Evolutionary conservation across 2,888 invertebrate genomes (phyloP), one percentile per base, ranked within the genome.

Genomic region (Nemotelus pantherinus): DNA sequence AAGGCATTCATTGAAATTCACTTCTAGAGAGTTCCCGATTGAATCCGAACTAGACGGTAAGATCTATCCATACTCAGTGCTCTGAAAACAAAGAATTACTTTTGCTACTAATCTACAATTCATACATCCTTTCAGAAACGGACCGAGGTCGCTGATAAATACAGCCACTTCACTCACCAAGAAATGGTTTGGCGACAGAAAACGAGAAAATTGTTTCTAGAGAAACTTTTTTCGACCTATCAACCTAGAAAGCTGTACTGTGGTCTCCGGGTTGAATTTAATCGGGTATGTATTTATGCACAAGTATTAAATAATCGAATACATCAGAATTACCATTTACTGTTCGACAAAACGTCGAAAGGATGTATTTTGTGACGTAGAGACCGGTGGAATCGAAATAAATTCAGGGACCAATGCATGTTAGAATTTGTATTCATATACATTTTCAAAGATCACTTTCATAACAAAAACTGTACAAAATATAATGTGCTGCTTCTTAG

Each of bases 141-240:
- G 45, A 53, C 10, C 10, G 25, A 25, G 25, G 25, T 53, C 7
- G 53, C 10, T 6, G 53, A 53, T 10, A 65, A 45, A 65, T 44
- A 9, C 5, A 64, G 10, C 9, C 3, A 67, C 48, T 3, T n/a
- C 2, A 5, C 48, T 1, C 47, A 67, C 41, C 57, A 47, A 43
- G 39, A 50, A 68, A 78, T 78, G 76, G 78, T 70, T 58, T 78
- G 76, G 57, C 72, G 55, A n/a, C 55, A 58, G 6, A 72, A 67
- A 57, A 57, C 43, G 10, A 55, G 72, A 25, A 77, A 47, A 58
- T 55, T 77, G 7, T 77, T 71, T 71, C 57, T 79, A 10, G 77
- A 77, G 58, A 77, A 77, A 60, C 76, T 71, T 10, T 76, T 77
- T 76, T 76, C 77, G 3, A 76, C 77, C 4, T 67, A 65, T 47